A percentile compares a stretch with the other conserved stretches of the same genome.
Evolutionary conservation across 2,888 invertebrate genomes (phyloP).

Genomic region (Drosophila emarginata): DNA sequence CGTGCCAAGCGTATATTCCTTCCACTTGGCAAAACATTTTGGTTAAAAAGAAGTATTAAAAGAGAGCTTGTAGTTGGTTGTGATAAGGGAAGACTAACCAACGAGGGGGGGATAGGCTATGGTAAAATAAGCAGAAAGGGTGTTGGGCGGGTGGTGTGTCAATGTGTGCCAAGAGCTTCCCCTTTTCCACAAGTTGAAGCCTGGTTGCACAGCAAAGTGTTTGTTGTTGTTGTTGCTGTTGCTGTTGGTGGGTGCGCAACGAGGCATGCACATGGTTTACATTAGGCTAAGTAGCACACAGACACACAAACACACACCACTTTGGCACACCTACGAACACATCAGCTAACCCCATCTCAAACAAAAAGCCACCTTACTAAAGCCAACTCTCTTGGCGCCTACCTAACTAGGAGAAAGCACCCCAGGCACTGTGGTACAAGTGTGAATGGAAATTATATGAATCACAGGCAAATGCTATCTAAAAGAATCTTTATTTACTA

Average conservation of each 20-base stretch:
- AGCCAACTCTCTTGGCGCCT: constrained; percentile 44
- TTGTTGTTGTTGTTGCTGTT: constrained; percentile 55
- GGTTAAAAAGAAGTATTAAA: constrained; percentile 13
- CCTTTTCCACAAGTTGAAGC: constrained; percentile 45
- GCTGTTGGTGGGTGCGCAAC: constrained; percentile 56
- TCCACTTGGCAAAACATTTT: constrained; percentile 39
- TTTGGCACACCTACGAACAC: constrained; percentile 25
- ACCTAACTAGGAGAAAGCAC: constrained; percentile 17
- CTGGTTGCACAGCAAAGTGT: constrained; percentile 67
- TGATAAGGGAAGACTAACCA: constrained; percentile 25
- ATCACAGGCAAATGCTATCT: no score
- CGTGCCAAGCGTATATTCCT: constrained; percentile 51
- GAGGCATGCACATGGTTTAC: constrained; percentile 74
- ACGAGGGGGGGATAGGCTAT: constrained; percentile 31
- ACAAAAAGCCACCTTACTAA: constrained; percentile 21
- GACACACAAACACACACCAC: constrained; percentile 13
- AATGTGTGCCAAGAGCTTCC: constrained; percentile 58
- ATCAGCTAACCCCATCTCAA: constrained; percentile 19
- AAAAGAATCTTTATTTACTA: no score
- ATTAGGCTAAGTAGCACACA: constrained; percentile 74
- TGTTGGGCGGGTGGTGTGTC: constrained; percentile 44
- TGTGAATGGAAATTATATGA: not conserved
- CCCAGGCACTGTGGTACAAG: constrained; percentile 27
- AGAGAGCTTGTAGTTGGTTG: constrained; percentile 3
- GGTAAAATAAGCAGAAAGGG: not conserved